phyloP scores from a whole-genome alignment of 2,888 invertebrate species.

The Pristionchus exspectatus region DNA sequence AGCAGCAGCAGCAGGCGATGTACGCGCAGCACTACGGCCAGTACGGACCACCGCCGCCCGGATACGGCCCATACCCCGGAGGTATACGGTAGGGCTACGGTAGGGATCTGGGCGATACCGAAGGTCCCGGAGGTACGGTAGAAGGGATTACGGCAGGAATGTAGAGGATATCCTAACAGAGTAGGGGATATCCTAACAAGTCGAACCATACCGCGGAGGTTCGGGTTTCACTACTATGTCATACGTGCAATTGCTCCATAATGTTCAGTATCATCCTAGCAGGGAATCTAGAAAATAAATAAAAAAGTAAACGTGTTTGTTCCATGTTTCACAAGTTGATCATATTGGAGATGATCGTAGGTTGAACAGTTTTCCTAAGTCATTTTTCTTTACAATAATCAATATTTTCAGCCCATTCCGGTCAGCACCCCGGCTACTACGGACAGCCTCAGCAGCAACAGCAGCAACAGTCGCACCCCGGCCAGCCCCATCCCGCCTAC shows the following conservation, averaged over 20 bases:
- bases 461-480: neutral
- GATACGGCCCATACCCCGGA: constrained; percentile 34
- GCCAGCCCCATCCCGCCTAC: neutral
- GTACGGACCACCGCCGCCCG: constrained; percentile 19
- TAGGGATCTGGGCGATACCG: neutral
- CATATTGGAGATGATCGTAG: neutral
- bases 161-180: too few relatives aligned
- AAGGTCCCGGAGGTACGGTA: neutral
- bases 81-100: constrained; percentile 3
- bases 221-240: neutral
- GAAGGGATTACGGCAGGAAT: neutral
- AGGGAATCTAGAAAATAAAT: too few relatives aligned
- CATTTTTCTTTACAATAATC: neutral
- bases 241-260: too few relatives aligned
- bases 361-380: too few relatives aligned
- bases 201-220: neutral
- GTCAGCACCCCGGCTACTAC: constrained; percentile 29
- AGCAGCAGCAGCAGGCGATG: constrained; percentile 32
- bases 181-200: too few relatives aligned
- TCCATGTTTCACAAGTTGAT: neutral
- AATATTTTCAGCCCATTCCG: constrained; percentile 1
- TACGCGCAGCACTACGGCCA: constrained; percentile 4
- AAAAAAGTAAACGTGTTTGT: neutral
- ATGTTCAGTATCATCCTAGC: too few relatives aligned
- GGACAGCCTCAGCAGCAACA: constrained; percentile 21